Evolutionary conservation across 1,140 invertebrate genomes (phyloP).

Genomic region (Heliothis virescens): DNA sequence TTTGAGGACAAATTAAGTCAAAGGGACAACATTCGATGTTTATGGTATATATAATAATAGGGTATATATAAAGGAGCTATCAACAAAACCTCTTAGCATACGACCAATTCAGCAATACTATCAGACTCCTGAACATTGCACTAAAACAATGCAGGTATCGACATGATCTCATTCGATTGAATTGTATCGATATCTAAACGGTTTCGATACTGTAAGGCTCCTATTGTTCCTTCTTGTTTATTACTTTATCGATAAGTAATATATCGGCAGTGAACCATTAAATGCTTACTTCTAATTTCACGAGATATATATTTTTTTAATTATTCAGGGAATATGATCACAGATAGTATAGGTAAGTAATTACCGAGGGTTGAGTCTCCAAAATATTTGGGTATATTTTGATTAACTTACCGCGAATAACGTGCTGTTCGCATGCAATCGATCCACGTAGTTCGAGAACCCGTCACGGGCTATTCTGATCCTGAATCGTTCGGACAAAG

Average conservation of each 20-base stretch:
- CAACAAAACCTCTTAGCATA: background rate
- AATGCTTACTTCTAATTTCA: background rate
- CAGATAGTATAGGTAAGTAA: too few relatives aligned
- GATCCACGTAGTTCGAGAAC: constrained; percentile 95
- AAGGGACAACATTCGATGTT: background rate
- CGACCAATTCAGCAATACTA: background rate
- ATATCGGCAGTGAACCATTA: constrained; percentile 10
- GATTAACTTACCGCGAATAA: constrained; percentile 92
- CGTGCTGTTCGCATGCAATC: constrained; percentile 94
- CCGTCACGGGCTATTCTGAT: constrained; percentile 95
- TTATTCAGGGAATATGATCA: too few relatives aligned
- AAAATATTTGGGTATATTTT: background rate
- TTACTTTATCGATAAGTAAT: constrained; percentile 4
- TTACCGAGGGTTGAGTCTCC: too few relatives aligned
- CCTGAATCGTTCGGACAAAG: constrained; percentile 94
- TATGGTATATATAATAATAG: too few relatives aligned
- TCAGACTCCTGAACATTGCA: background rate
- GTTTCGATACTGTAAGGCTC: constrained; percentile 4
- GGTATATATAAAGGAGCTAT: background rate
- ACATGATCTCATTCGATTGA: constrained; percentile 7
- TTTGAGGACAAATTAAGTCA: background rate
- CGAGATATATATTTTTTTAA: too few relatives aligned
- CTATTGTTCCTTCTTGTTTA: constrained; percentile 4
- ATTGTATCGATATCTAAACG: constrained; percentile 13
- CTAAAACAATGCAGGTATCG: constrained; percentile 3